Base-by-base conservation (phyloP, 2,113 vertebrate species). In the Psittacula cyanocephala region DNA sequence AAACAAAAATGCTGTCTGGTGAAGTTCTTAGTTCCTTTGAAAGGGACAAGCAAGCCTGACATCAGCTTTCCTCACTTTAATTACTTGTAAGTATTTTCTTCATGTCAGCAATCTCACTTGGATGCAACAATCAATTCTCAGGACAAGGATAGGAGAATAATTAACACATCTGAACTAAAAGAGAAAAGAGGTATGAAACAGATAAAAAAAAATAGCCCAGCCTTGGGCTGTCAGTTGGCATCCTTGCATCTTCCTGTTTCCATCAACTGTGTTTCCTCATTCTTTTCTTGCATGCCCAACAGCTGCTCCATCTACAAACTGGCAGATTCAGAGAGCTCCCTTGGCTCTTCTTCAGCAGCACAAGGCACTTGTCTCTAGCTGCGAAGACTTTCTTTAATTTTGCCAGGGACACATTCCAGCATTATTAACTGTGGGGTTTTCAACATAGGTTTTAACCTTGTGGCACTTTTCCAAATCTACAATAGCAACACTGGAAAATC, bases 61-160 rank as follows among this genome's bases (percentile, higher is more conserved):
- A 77, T 65, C 86, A 79, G 37, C 77, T 49, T 79, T 91, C 67
- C 49, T 86, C 67, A 59, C 57, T 94, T 92, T 59, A 94, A 93
- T 93, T 89, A 63, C 57, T 68, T 64, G 15, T 46, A 81, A 94
- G 44, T 62, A 44, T 93, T 93, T 94, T 72, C 74, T 93, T 86
- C 37, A 3, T 94, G 86, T 83, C 87, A 95, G 64, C 74, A 81
- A 79, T 89, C 86, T 94, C 88, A 64, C 63, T 68, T 35, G 52
- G 90, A 95, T 88, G 57, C 49, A 86, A 55, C 33, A 86, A 91
- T 91, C 94, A 94, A 92, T 95, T 95, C 70, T 88, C 65, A 50
- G 71, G 85, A 78, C 63, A 85, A 92, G 55, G 47, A 72, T 0
- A 93, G 55, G 76, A 6, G 7, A 91, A 62, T 31, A 93, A 47